These are phyloP conservation scores for Colletes collaris DNA, from an alignment of 2,888 invertebrate species.

Conservation along the genomic window DNA sequence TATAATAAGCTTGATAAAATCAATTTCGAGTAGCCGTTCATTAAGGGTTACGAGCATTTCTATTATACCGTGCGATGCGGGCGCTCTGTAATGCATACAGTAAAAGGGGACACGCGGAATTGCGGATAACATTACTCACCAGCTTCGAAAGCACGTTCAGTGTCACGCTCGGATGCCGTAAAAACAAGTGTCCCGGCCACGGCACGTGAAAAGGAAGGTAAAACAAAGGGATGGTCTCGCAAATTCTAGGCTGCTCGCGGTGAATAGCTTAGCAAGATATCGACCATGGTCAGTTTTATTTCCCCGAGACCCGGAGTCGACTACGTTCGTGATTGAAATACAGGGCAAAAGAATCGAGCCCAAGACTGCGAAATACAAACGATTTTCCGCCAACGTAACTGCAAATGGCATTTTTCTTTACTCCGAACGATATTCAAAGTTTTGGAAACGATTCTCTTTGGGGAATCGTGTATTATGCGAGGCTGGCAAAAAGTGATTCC, in stretches of 20 bases:
- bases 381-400: neutral
- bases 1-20: conserved; percentile 15
- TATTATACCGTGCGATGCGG: conserved; percentile 50
- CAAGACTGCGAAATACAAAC: neutral
- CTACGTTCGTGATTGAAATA: conserved; percentile 32
- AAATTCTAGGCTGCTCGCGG: conserved; percentile 42
- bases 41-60: conserved; percentile 32
- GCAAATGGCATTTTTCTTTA: no score
- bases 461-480: neutral
- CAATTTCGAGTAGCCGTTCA: conserved; percentile 30
- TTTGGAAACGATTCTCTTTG: no score
- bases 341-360: neutral
- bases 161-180: conserved; percentile 66
- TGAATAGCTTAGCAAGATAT: conserved; percentile 54
- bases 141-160: conserved; percentile 66
- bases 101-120: conserved; percentile 61
- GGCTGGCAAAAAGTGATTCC: conserved; percentile 23
- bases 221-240: conserved; percentile 60
- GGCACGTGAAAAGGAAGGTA: conserved; percentile 46
- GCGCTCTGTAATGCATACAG: conserved; percentile 35
- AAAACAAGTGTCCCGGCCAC: conserved; percentile 56
- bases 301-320: conserved; percentile 13
- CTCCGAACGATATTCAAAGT: no score
- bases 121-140: conserved; percentile 74
- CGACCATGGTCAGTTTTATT: conserved; percentile 41